Conservation (phyloP, 2,888 invertebrate species). For the Cerastoderma edule region DNA sequence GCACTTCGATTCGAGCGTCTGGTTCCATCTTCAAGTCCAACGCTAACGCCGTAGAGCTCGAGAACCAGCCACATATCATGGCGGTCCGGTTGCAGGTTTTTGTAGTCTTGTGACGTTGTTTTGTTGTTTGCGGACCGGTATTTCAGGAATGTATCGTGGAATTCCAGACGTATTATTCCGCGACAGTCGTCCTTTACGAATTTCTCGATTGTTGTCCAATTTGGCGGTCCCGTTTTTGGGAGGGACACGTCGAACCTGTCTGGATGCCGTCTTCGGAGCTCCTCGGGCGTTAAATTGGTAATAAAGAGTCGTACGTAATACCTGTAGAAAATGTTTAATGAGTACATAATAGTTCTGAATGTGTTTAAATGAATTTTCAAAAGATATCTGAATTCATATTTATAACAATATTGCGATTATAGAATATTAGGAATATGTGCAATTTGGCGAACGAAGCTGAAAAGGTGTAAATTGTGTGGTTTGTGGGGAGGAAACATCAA, state of each 20-base stretch:
- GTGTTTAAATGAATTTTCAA: too few species aligned
- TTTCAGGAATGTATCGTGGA: constrained; percentile 16
- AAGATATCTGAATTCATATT: too few species aligned
- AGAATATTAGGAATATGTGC: too few species aligned
- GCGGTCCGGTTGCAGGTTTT: background rate
- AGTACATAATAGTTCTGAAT: too few species aligned
- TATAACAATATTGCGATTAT: too few species aligned
- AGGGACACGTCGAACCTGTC: constrained; percentile 31
- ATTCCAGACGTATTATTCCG: constrained; percentile 33
- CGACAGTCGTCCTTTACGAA: constrained; percentile 50
- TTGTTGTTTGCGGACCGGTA: constrained; percentile 31
- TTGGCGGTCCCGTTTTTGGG: background rate
- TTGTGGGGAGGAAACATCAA: too few species aligned
- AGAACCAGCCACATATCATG: constrained; percentile 35
- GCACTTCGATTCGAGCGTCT: background rate
- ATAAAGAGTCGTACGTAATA: constrained; percentile 37
- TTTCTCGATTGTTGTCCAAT: constrained; percentile 36
- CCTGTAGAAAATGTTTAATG: too few species aligned
- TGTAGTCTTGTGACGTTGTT: constrained; percentile 25
- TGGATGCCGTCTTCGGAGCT: constrained; percentile 21
- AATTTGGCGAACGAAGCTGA: too few species aligned
- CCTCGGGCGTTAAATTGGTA: constrained; percentile 23
- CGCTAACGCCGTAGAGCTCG: constrained; percentile 42
- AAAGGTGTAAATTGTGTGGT: too few species aligned
- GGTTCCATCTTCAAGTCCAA: background rate